A percentile compares a stretch with the other conserved stretches of the same genome.
Conservation (phyloP, 2,888 invertebrate genomes). For the Cantharis flavilabris region DNA sequence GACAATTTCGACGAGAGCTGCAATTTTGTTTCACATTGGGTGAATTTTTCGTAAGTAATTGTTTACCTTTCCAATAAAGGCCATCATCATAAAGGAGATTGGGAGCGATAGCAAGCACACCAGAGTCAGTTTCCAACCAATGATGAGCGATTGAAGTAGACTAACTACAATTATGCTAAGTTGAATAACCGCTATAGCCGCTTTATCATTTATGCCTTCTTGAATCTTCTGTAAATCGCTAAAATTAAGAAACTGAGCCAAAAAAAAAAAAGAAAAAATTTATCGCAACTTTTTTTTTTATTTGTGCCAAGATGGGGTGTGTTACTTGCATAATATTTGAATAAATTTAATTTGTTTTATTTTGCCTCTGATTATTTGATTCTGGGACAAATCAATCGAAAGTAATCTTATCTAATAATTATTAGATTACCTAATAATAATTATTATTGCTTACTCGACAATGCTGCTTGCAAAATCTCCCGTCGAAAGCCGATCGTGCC, state of each 20-base stretch:
- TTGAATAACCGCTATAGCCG: background rate
- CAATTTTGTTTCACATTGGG: slow-evolving; percentile 61
- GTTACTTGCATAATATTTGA: too few species aligned
- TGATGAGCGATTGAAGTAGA: background rate
- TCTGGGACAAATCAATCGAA: too few species aligned
- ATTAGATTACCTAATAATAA: too few species aligned
- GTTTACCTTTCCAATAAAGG: slow-evolving; percentile 55
- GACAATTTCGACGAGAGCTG: background rate
- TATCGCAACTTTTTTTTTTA: too few species aligned
- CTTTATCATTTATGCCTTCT: background rate
- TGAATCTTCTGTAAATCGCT: background rate
- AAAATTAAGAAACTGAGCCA: background rate
- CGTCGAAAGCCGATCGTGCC: background rate
- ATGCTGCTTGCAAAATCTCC: slow-evolving; percentile 7
- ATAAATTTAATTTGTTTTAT: too few species aligned
- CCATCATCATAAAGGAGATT: slow-evolving; percentile 67
- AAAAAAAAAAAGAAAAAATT: too few species aligned
- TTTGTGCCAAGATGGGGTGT: too few species aligned
- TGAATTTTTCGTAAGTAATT: background rate
- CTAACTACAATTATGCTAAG: background rate
- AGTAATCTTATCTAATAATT: too few species aligned
- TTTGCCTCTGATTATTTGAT: too few species aligned
- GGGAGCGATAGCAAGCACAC: slow-evolving; percentile 76
- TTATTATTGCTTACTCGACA: slow-evolving; percentile 57
- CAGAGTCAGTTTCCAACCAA: slow-evolving; percentile 81